Conservation (phyloP, 2,888 invertebrate genomes). For the Pyrrhia umbra region DNA sequence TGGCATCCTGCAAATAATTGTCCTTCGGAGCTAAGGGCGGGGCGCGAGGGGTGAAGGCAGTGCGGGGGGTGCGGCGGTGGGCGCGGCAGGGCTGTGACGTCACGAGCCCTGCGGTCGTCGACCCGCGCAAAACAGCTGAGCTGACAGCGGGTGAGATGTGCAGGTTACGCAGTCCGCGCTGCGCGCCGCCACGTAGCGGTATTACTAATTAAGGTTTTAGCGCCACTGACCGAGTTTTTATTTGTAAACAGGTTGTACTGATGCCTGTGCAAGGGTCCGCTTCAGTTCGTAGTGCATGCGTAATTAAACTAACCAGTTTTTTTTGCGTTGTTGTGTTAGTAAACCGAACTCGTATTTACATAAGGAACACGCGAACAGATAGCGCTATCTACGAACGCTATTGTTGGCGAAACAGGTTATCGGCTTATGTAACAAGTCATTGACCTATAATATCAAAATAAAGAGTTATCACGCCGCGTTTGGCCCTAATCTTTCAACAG, state of each 20-base stretch:
- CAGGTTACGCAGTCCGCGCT: conserved; percentile 47
- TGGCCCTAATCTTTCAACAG: conserved; percentile 15
- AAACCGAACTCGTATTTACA: conserved; percentile 35
- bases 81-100: conserved; percentile 82
- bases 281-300: conserved; percentile 27
- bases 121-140: conserved; percentile 81
- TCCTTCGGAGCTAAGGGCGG: conserved; percentile 70
- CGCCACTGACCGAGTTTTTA: conserved; percentile 63
- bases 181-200: conserved; percentile 53
- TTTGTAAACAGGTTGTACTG: conserved; percentile 48
- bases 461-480: conserved; percentile 45
- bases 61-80: conserved; percentile 64
- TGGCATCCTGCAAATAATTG: conserved; percentile 86
- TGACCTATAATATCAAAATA: conserved; percentile 54
- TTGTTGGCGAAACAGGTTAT: conserved; percentile 41
- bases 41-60: conserved; percentile 57
- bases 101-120: conserved; percentile 81
- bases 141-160: conserved; percentile 54
- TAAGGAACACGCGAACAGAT: conserved; percentile 50
- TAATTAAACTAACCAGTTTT: conserved; percentile 44
- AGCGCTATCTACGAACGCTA: conserved; percentile 25
- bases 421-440: conserved; percentile 45
- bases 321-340: conserved; percentile 35
- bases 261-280: conserved; percentile 37
- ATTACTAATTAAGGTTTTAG: conserved; percentile 60